Evolutionary conservation across 92 coral and sea anemone species (phyloP), one percentile per base, ranked within the genome.

Genomic region (Parazoanthus darwini): DNA sequence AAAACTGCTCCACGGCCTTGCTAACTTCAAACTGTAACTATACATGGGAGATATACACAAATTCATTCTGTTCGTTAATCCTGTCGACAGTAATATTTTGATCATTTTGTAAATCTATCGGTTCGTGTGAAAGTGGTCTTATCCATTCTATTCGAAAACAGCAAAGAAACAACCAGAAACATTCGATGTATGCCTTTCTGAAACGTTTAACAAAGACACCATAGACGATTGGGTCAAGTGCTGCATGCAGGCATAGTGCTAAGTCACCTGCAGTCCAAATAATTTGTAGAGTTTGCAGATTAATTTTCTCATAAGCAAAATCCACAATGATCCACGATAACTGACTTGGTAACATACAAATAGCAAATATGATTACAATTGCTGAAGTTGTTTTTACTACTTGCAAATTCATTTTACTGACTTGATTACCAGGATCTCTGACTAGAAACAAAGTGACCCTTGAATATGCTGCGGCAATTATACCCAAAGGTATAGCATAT

Each of bases 171-270:
- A 46, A 84, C 66, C 75, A 44, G 51, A 84, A 71, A 22, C 20
- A 72, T 15, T 44, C 65, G 7, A 72, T 84, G 33, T 84, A 84
- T 14, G 26, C 87, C 65, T 84, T 71, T 72, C 87, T 71, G 26
- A 84, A 84, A 43, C 87, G 87, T 54, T 84, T 84, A 33, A 84
- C 87, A 54, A 84, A 84, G 67, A 84, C 29, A 10, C 87, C 87
- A 71, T 84, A 84, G 0, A 84, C 87, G 0, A 84, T 29, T 4
- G 87, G 79, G 10, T 84, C 87, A 42, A 84, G 87, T 46, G 78
- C 43, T 44, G 87, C 79, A 33, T 84, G 87, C 16, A 84, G 48
- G 25, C 87, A 71, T 72, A 84, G 26, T 15, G 87, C 87, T 15
- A 84, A 33, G 42, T 84, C 87, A 20, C 87, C 87, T 8, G 25